Evolutionary conservation across 2,888 invertebrate genomes (phyloP).

Genomic region (Hydriomena furcata): DNA sequence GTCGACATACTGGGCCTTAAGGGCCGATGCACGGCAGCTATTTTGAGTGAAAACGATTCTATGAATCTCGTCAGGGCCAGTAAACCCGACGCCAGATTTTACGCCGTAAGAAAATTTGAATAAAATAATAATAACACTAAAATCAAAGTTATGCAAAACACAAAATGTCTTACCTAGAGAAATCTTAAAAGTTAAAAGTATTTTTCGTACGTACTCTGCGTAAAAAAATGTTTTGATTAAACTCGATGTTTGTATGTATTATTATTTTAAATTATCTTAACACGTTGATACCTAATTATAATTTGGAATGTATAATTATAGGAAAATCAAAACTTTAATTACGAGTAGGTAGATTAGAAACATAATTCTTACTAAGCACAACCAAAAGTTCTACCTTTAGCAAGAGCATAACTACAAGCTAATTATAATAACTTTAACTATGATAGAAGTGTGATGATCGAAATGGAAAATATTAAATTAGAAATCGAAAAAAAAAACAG

Average conservation of each 20-base stretch:
- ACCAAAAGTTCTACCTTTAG: slow-evolving; percentile 14
- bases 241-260: slow-evolving; percentile 17
- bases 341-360: too few relatives aligned
- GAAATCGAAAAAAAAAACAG: slow-evolving; percentile 34
- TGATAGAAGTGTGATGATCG: slow-evolving; percentile 20
- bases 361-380: slow-evolving; percentile 13
- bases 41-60: too few relatives aligned
- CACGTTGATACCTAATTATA: slow-evolving; percentile 2
- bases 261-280: neutral
- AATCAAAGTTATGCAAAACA: too few relatives aligned
- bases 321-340: too few relatives aligned
- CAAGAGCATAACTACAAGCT: slow-evolving; percentile 14
- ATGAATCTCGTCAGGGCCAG: too few relatives aligned
- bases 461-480: slow-evolving; percentile 23
- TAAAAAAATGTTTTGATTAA: neutral
- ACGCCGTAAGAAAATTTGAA: too few relatives aligned
- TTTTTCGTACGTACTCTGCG: too few relatives aligned
- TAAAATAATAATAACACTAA: too few relatives aligned
- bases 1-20: too few relatives aligned
- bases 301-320: slow-evolving; percentile 17
- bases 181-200: too few relatives aligned
- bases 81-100: too few relatives aligned
- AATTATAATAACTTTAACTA: slow-evolving; percentile 6
- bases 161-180: too few relatives aligned
- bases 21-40: neutral